These are phyloP conservation scores for Polydrusus tereticollis DNA, from an alignment of 2,888 invertebrate species.

Conservation along the genomic window DNA sequence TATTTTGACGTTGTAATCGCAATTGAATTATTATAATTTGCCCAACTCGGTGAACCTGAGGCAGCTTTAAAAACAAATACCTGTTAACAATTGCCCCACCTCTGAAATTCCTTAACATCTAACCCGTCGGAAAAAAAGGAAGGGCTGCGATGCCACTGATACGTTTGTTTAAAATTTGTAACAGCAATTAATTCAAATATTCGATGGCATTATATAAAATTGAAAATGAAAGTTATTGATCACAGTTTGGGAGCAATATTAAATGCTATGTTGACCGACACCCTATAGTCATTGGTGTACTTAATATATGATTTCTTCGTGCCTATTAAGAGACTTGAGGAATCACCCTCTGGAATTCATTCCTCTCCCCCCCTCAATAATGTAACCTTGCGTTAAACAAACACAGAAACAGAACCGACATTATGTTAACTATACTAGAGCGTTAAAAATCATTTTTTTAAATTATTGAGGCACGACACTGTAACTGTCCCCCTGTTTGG, in stretches of 20 bases:
- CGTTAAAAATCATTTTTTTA: too few relatives aligned
- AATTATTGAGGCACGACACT: constrained; percentile 39
- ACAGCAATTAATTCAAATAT: constrained; percentile 4
- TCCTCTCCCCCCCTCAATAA: too few relatives aligned
- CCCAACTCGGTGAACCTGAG: too few relatives aligned
- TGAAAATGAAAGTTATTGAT: constrained; percentile 22
- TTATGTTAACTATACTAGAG: too few relatives aligned
- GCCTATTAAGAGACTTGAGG: too few relatives aligned
- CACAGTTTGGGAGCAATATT: constrained; percentile 14
- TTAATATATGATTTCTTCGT: too few relatives aligned
- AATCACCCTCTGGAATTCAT: too few relatives aligned
- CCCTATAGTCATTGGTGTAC: background rate
- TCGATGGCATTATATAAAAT: constrained; percentile 17
- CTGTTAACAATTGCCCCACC: background rate
- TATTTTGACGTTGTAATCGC: too few relatives aligned
- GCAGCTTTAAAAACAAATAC: too few relatives aligned
- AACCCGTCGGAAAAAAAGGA: background rate
- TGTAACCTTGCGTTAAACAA: too few relatives aligned
- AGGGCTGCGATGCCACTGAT: background rate
- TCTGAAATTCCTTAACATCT: background rate
- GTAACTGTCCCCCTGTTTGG: constrained; percentile 32
- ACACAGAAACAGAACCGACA: too few relatives aligned
- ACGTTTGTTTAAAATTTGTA: constrained; percentile 11
- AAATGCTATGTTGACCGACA: constrained; percentile 4
- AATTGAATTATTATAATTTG: too few relatives aligned